Evolutionary conservation across 1,140 invertebrate species (phyloP).

Genomic region (Radopholus similis): DNA sequence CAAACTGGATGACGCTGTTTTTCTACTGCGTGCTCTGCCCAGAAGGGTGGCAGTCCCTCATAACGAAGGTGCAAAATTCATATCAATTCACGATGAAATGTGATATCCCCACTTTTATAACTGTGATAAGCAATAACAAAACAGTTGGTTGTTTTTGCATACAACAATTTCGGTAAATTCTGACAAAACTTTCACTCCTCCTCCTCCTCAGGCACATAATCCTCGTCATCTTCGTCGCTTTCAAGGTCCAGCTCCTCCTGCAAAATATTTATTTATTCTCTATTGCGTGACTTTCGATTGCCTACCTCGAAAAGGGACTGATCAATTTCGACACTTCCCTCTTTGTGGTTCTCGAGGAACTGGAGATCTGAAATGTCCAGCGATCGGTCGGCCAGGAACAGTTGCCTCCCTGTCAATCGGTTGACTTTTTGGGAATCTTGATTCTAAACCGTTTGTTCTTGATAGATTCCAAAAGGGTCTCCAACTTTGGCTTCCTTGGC

Average conservation of each 20-base stretch:
- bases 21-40: conserved; percentile 64
- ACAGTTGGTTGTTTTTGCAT: too few species aligned
- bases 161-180: too few species aligned
- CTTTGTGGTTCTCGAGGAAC: conserved; percentile 6
- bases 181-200: background rate
- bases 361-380: conserved; percentile 26
- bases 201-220: background rate
- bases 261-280: background rate
- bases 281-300: background rate
- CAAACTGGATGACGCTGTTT: conserved; percentile 80
- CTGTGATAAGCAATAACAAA: background rate
- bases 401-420: conserved; percentile 24
- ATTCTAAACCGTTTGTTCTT: background rate
- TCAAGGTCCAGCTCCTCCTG: conserved; percentile 15
- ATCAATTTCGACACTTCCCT: conserved; percentile 14
- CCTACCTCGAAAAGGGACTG: conserved; percentile 26
- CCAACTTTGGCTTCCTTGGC: conserved; percentile 12
- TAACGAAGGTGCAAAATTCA: background rate
- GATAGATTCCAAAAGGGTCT: background rate
- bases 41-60: background rate
- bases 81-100: background rate
- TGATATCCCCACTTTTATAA: background rate
- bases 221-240: conserved; percentile 6
- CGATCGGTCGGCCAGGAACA: conserved; percentile 24
- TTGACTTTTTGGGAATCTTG: conserved; percentile 6